Evolutionary conservation across 23 tunicate genomes (phyloP), one percentile per base, ranked within the genome.

Genomic region (Oikopleura vanhoeffeni): DNA sequence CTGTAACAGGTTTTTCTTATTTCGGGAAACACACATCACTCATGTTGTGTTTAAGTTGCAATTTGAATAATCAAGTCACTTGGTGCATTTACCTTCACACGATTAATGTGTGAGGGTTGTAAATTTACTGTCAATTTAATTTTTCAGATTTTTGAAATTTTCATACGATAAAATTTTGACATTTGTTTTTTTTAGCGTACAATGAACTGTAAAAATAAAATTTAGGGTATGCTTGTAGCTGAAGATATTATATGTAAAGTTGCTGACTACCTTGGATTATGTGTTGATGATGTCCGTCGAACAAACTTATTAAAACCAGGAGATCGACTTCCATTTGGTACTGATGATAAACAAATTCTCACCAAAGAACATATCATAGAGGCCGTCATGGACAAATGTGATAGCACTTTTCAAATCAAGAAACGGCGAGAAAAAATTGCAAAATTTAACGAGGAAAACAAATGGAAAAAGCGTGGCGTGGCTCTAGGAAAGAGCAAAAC

Each of bases 271-370:
- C 85, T 91, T 39, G 57, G 83, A 0, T 75, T 85, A 57, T 0
- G 88, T 1, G 88, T 79, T n/a, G 92, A 89, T 40, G 34, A 89
- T 82, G 97, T 91, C 41, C 85, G 97, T 27, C 76, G 42, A n/a
- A 39, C 84, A 0, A 92, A 92, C 84, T 71, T 92, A 87, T 84
- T 84, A 84, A 87, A 85, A 39, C 88, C 87, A 64, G 87, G 87
- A 42, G 97, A 92, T 84, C 57, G 40, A 33, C 86, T 88, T 4
- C 86, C 76, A 79, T 89, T 77, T 57, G 86, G 88, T 36, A 83
- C 67, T 42, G 84, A 83, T 18, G 60, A 49, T 49, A 49, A 49
- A 49, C 60, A 49, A 49, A 49, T 49, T 18, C 60, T 49, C 60
- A 49, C 60, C 8, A 18, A 49, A 8, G 60, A 49, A 49, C 60